Conservation (phyloP, 2,888 invertebrate species). For the Merodon equestris region DNA sequence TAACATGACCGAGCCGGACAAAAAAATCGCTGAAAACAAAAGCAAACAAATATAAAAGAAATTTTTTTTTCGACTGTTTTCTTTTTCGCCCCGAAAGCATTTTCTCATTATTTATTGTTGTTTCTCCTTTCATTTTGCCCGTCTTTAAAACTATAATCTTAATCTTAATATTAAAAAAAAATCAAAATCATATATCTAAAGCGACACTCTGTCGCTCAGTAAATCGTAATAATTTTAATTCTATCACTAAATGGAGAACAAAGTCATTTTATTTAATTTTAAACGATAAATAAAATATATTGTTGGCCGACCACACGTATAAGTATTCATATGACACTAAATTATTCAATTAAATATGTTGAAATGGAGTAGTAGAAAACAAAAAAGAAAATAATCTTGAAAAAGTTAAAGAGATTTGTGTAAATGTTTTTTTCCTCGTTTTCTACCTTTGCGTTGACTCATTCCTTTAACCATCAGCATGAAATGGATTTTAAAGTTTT, state of each 20-base stretch:
- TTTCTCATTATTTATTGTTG: constrained; percentile 19
- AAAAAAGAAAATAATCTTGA: too few species aligned
- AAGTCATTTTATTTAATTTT: constrained; percentile 20
- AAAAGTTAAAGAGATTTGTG: too few species aligned
- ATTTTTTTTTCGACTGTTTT: not conserved
- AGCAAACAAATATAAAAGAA: constrained; percentile 46
- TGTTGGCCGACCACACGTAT: not conserved
- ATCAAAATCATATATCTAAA: constrained; percentile 5
- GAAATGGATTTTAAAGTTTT: too few species aligned
- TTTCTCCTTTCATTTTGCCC: constrained; percentile 13
- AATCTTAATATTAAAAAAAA: constrained; percentile 8
- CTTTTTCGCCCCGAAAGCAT: constrained; percentile 26
- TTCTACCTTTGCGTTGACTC: too few species aligned
- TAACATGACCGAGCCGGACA: constrained; percentile 73
- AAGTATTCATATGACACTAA: too few species aligned
- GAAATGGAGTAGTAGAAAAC: too few species aligned
- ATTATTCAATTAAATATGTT: too few species aligned
- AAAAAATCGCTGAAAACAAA: constrained; percentile 61
- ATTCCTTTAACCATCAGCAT: too few species aligned
- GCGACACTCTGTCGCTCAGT: too few species aligned
- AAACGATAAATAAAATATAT: not conserved
- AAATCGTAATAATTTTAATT: constrained; percentile 5
- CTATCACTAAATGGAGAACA: constrained; percentile 10
- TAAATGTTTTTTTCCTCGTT: too few species aligned
- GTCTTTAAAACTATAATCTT: constrained; percentile 10